Evolutionary conservation across 2,888 invertebrate genomes (phyloP).

Genomic region (Sericinus montela): DNA sequence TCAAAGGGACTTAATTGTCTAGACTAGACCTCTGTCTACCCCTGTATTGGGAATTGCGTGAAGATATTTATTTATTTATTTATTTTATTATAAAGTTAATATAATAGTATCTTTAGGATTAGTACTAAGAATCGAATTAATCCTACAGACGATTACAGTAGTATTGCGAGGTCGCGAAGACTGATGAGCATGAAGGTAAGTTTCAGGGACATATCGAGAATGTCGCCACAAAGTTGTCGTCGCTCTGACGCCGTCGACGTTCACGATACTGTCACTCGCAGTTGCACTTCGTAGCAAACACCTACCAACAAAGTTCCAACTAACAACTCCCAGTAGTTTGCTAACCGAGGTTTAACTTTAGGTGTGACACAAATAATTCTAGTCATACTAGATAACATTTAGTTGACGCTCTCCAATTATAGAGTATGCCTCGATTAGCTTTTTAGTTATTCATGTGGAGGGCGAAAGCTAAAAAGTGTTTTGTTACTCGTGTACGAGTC

Average conservation of each 20-base stretch:
- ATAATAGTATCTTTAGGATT: no score
- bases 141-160: constrained; percentile 27
- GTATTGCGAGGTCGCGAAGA: constrained; percentile 29
- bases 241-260: constrained; percentile 27
- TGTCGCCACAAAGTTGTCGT: constrained; percentile 37
- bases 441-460: constrained; percentile 4
- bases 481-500: no score
- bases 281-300: constrained; percentile 50
- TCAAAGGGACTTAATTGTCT: no score
- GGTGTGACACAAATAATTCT: constrained; percentile 39
- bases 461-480: no score
- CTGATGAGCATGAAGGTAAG: constrained; percentile 34
- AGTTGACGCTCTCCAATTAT: constrained; percentile 5
- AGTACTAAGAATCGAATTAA: constrained; percentile 20
- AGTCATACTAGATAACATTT: background rate
- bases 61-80: no score
- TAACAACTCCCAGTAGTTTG: constrained; percentile 51
- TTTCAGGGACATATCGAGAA: constrained; percentile 36
- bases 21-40: no score
- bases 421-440: background rate
- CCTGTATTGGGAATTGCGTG: no score
- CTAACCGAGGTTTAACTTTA: constrained; percentile 28
- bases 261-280: constrained; percentile 41
- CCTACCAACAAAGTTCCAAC: constrained; percentile 64
- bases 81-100: no score